Conservation (phyloP, 2,888 invertebrate species). For the Conomelus anceps region DNA sequence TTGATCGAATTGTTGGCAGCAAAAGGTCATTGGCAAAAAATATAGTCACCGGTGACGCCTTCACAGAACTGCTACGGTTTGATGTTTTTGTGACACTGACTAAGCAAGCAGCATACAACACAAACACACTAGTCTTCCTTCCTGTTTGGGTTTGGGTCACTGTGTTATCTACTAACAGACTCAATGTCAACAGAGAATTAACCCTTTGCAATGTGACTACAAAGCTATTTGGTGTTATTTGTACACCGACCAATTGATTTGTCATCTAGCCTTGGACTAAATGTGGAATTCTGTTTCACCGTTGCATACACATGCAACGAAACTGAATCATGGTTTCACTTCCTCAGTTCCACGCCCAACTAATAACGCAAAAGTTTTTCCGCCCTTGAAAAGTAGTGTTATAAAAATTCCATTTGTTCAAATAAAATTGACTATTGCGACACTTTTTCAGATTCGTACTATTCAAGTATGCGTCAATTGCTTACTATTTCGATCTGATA, state of each 20-base stretch:
- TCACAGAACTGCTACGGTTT: neutral
- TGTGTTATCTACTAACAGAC: neutral
- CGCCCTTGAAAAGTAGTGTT: too few species aligned
- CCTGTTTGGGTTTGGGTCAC: neutral
- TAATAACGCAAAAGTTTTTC: neutral
- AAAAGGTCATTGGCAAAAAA: neutral
- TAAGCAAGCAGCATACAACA: neutral
- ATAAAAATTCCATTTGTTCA: too few species aligned
- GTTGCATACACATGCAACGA: neutral
- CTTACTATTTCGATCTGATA: too few species aligned
- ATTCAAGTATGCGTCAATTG: too few species aligned
- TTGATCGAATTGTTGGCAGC: neutral
- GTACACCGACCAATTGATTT: neutral
- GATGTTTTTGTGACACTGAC: neutral
- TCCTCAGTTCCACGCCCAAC: neutral
- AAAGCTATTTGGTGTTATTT: neutral
- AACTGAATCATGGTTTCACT: neutral
- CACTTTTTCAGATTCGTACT: too few species aligned
- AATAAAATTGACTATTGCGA: too few species aligned
- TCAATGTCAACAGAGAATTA: neutral
- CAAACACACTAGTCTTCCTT: neutral
- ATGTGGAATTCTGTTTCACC: neutral
- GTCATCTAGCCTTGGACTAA: neutral
- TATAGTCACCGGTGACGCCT: neutral
- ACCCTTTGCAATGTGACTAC: neutral